Evolutionary conservation across 2,113 vertebrate species (phyloP), one percentile per base, ranked within the genome.

Genomic region (Trichomycterus rosablanca): DNA sequence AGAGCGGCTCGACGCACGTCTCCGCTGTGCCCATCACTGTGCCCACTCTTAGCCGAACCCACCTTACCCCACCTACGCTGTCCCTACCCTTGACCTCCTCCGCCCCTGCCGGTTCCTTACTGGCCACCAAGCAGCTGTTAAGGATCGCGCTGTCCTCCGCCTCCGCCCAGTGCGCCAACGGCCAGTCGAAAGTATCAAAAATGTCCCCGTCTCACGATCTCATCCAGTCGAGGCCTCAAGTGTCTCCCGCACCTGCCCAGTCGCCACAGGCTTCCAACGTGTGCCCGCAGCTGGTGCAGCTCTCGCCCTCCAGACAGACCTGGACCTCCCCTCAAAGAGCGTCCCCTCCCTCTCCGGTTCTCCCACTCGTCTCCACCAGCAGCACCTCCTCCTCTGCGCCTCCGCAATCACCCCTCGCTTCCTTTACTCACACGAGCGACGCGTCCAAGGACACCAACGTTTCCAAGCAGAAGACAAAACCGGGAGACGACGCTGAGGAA

Each of bases 81-180:
- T 22, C 76, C 64, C 59, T 45, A 12, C 66, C 80, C n/a, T 3
- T 62, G 54, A 64, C 67, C 1, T 37, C 69, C 1, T 22, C 74
- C 0, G 54, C 20, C 74, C 78, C 3, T 56, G 85, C 45, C 71
- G 74, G 65, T 9, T 76, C 82, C 7, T 76, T 83, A 0, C 80
- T 85, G 7, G 84, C 86, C 0, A 81, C 86, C 1, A 68, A 83
- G 64, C 86, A 84, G 74, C 84, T 87, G 20, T 76, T 85, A 28
- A 88, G 84, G 69, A 86, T 88, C 11, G 86, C 86, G 1, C 78
- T 86, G 19, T 86, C 84, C 2, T 85, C 86, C 0, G 77, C 77
- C 2, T 74, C 71, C 20, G 69, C 63, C 23, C 63, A 74, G 59
- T 55, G 63, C 73, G 80, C 28, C 81, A 85, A 7, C 55, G 68